These are phyloP conservation scores for Halcyon smyrnensis DNA, from an alignment of 2,797 vertebrate genomes.

Conservation along the genomic window DNA sequence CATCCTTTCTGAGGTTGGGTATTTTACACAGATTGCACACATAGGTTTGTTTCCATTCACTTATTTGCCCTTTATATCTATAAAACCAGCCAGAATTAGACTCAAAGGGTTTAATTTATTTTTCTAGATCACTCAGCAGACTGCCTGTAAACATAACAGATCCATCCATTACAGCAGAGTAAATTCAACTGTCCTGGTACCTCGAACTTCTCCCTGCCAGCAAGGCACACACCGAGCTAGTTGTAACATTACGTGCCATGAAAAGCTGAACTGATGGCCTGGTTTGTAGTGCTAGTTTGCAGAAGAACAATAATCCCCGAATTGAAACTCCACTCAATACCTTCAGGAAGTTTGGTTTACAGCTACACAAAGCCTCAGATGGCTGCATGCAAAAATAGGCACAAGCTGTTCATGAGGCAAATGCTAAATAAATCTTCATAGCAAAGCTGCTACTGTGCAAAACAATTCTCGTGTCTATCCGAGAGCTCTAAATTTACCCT, in stretches of 20 bases:
- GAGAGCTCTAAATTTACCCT: neutral
- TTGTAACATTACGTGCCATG: neutral
- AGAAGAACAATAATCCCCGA: neutral
- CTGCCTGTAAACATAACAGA: neutral
- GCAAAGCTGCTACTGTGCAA: neutral
- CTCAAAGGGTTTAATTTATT: neutral
- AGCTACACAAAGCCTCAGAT: neutral
- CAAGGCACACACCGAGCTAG: neutral
- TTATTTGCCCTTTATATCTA: neutral
- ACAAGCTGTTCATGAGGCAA: constrained; percentile 16
- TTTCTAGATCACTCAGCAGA: neutral
- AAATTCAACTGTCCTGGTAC: neutral
- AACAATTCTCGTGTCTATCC: neutral
- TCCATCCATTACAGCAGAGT: neutral
- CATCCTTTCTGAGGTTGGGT: neutral
- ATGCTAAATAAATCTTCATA: neutral
- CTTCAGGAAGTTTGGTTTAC: neutral
- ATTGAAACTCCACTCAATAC: neutral
- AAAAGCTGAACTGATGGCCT: neutral
- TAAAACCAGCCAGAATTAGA: neutral
- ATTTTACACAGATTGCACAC: neutral
- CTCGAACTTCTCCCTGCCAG: neutral
- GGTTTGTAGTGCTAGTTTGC: neutral
- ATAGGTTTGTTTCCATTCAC: neutral
- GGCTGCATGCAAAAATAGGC: constrained; percentile 13